Percentiles rank a stretch among this genome's conserved stretches.
Evolutionary conservation across 2,888 invertebrate genomes (phyloP).

Genomic region (Spisula subtruncata): DNA sequence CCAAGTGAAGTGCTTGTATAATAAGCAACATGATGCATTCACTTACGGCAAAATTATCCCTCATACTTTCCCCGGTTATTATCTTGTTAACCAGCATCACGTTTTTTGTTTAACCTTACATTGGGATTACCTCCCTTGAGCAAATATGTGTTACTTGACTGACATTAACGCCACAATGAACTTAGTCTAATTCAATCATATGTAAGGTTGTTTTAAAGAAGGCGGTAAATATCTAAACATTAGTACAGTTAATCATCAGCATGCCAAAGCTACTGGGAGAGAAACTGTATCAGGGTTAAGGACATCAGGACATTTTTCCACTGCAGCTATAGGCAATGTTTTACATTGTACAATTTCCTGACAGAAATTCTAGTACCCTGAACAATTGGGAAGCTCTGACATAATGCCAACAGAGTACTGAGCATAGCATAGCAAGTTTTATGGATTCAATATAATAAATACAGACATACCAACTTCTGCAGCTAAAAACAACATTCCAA

Average conservation of each 20-base stretch:
- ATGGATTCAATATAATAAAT: too few species aligned
- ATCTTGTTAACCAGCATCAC: background rate
- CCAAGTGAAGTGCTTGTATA: constrained; percentile 1
- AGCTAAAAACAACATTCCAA: too few species aligned
- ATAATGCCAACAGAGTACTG: too few species aligned
- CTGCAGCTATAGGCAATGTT: too few species aligned
- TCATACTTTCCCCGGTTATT: background rate
- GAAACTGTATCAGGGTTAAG: background rate
- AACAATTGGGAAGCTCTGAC: too few species aligned
- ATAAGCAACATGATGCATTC: background rate
- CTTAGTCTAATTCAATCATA: background rate
- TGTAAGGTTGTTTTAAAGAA: background rate
- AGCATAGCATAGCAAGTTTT: too few species aligned
- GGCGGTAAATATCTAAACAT: background rate
- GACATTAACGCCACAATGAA: background rate
- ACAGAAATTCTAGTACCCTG: too few species aligned
- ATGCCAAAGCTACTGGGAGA: background rate
- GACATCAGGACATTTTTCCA: too few species aligned
- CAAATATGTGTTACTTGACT: background rate
- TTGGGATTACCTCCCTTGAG: background rate
- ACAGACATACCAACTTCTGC: too few species aligned
- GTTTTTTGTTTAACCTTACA: background rate
- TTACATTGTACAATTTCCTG: too few species aligned
- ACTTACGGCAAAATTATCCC: background rate
- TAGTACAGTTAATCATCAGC: background rate